Base-by-base conservation (phyloP, 2,797 vertebrate genomes). In the Eurystomus glaucurus region DNA sequence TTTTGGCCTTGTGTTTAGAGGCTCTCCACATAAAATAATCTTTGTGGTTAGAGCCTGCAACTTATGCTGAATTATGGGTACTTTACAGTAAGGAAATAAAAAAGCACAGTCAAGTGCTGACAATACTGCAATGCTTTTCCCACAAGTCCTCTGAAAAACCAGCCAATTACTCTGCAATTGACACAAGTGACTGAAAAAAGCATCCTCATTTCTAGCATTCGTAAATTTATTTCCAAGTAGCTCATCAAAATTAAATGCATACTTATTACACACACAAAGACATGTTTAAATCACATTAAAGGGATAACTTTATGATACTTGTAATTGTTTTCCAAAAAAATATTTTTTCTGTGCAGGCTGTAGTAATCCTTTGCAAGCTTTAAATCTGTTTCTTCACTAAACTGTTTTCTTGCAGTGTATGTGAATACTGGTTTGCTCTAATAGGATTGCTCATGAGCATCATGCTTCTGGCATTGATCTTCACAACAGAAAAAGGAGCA, bases 161-260 rank as follows among this genome's bases (percentile, higher is more conserved):
- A 95, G 93, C 60, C 94, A 96, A 91, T 97, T 97, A 95, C 88
- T 84, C 92, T 35, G 83, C 93, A 90, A 94, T 92, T 93, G 92
- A 90, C 90, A 96, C 72, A 90, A 97, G 77, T 54, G 80, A 94
- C 90, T 88, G 93, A 95, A 92, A 92, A 93, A 94, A 84, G 57
- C 72, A 90, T 76, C 83, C 62, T 93, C 46, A 16, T 82, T 92
- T 92, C 90, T 75, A 85, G 57, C 45, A 71, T 90, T 61, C 2
- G 4, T 76, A 71, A 64, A 89, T 95, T 68, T 90, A 55, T 75
- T 78, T 91, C 68, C 90, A 95, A 96, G 83, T 85, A 93, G 90
- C 86, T 96, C 90, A 96, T 89, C 84, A 83, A 91, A 96, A 90
- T 75, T 85, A 96, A 94, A 96, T 80, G 65, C 88, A 89, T 85